Base-by-base conservation (phyloP, 2,888 invertebrate genomes). In the Prionchulus punctatus region DNA sequence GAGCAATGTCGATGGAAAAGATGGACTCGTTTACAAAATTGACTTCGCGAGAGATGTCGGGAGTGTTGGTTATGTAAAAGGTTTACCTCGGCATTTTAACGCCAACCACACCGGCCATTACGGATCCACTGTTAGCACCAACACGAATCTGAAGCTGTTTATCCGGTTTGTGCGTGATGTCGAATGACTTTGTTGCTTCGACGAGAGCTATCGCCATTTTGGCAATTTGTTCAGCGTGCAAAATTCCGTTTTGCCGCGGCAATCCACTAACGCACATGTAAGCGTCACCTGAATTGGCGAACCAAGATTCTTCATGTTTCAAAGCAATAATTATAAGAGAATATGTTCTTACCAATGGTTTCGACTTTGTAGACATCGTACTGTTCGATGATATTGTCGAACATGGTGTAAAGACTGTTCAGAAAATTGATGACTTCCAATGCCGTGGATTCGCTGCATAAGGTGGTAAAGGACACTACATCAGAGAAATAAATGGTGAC, bases 401-500 rank as follows among this genome's bases (percentile, higher is more conserved):
- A 57, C 3, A 42, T 7, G 18, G 58, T 54, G 52, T 61, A 61
- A 3, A 61, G 56, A 30, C 31, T 23, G 52, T 61, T 61, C 31
- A 61, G 55, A 18, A 61, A 30, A 25, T 45, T 43, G 4, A 61
- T 57, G 43, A 61, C 50, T 56, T 61, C 53, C 43, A 62, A 42
- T 3, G 55, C 53, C 2, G n/a, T 50, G 2, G 55, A 55, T 28
- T 55, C 53, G 4, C 53, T 25, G 23, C 43, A 55, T 23, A 55
- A n/a, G 21, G 36, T 50, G 4, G 55, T 55, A 23, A 55, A 55
- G 7, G 57, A 48, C 45, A 63, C 61, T 4, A 61, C 64, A 55
- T 66, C 62, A 4, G 61, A 61, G 55, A 66, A 63, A 57, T 61
- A 62, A 25, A 65, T 58, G 28, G 60, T 63, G 36, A 59, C 62